Base-by-base conservation (phyloP, 2,797 vertebrate genomes). In the Gobionotothen gibberifrons region DNA sequence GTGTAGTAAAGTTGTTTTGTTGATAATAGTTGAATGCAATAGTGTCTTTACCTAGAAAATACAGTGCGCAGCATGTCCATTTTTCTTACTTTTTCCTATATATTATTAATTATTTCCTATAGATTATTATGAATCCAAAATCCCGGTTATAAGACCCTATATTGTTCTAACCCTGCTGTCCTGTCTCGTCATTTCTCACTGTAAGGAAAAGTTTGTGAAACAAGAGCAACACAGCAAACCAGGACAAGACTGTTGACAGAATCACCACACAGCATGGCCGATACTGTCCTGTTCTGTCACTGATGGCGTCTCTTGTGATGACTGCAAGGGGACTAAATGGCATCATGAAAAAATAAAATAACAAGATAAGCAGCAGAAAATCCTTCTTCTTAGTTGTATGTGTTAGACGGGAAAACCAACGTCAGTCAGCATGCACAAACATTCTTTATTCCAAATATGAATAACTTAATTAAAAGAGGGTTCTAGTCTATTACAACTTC, bases 221-320 rank as follows among this genome's bases (percentile, higher is more conserved):
- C 60, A 49, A 62, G 11, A 72, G 32, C 32, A 36, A 19, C 10
- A 42, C 1, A 47, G 58, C 44, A 70, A 66, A 74, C 56, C 69
- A 46, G 32, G 19, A 70, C 29, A 43, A 56, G 43, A 40, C 65
- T 44, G 44, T 29, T 74, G 70, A 71, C 70, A 69, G 70, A 36
- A 52, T 59, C 70, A 73, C 12, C 47, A 68, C 26, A 44, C 40
- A 52, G 48, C 70, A 61, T 57, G 60, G 32, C 76, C 82, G 39
- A 71, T 21, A 29, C 19, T 21, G 6, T 69, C 40, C 47, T 61
- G 14, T 52, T 42, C 71, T 62, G 69, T 64, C 61, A 61, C 44
- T 66, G 63, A 57, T 44, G 46, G 58, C 57, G 51, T 69, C 64
- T 69, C 40, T 32, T 49, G 16, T 72, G 55, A 63, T 55, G 51